phyloP scores from a whole-genome alignment of 2,797 vertebrate species.

The Mus spretus region DNA sequence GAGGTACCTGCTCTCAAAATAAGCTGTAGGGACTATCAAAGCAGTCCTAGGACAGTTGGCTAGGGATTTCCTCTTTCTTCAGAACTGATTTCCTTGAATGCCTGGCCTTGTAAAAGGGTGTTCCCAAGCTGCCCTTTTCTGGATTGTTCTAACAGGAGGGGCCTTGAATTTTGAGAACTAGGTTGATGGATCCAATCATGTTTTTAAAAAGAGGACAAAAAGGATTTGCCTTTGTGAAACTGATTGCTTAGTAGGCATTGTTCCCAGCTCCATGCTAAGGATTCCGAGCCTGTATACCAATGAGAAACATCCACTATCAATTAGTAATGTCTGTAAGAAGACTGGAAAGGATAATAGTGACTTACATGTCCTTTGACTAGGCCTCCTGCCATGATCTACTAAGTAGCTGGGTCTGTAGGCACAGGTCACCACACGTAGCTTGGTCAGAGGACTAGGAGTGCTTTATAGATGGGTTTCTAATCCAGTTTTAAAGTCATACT shows the following conservation, averaged over 20 bases:
- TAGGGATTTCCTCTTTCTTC: background rate
- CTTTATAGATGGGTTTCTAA: constrained; percentile 8
- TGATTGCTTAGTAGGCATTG: background rate
- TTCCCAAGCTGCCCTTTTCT: background rate
- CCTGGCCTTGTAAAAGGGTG: background rate
- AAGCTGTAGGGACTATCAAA: background rate
- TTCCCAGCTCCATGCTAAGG: background rate
- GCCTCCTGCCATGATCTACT: background rate
- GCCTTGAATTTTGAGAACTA: background rate
- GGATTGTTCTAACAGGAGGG: background rate
- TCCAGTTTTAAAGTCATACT: background rate
- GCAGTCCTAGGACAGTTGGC: background rate
- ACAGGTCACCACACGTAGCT: background rate
- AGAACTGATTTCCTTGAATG: background rate
- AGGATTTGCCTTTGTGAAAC: background rate
- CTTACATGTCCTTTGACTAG: background rate
- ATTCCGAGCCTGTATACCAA: background rate
- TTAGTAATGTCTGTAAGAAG: background rate
- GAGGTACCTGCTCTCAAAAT: background rate
- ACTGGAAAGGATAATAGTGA: background rate
- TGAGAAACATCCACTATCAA: constrained; percentile 11
- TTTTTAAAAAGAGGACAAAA: constrained; percentile 39
- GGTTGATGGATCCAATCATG: background rate
- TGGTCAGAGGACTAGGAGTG: constrained; percentile 3
- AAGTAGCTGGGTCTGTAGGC: background rate